Conservation (phyloP, 1,140 invertebrate species). For the Charaxes varanes region DNA sequence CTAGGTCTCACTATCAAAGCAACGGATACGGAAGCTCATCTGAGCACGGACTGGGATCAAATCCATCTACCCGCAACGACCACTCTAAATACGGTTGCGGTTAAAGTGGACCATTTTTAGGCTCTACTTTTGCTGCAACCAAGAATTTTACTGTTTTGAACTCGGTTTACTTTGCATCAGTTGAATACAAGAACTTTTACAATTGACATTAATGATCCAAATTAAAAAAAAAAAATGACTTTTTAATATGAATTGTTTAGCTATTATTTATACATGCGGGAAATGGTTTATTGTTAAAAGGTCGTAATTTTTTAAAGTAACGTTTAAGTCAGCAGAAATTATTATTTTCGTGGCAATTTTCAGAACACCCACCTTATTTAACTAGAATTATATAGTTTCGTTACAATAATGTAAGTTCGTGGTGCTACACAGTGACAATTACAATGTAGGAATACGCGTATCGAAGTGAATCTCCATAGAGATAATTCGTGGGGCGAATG, state of each 20-base stretch:
- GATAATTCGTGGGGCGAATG: slow-evolving; percentile 6
- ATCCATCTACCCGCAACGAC: slow-evolving; percentile 84
- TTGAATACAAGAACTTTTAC: no score
- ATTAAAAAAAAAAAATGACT: no score
- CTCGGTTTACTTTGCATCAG: no score
- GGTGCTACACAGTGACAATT: slow-evolving; percentile 32
- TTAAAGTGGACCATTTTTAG: slow-evolving; percentile 92
- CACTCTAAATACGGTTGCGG: slow-evolving; percentile 88
- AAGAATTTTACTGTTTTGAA: no score
- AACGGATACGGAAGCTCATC: slow-evolving; percentile 83
- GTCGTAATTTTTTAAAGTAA: no score
- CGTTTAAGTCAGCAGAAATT: no score
- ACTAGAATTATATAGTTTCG: slow-evolving; percentile 10
- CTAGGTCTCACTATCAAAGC: slow-evolving; percentile 85
- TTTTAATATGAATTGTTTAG: no score
- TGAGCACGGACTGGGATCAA: slow-evolving; percentile 83
- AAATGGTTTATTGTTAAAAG: no score
- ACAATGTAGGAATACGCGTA: slow-evolving; percentile 18
- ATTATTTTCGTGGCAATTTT: no score
- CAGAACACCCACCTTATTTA: slow-evolving; percentile 14
- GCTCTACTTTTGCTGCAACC: no score
- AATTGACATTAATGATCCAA: no score
- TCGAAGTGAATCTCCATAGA: slow-evolving; percentile 12
- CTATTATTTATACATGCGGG: no score
- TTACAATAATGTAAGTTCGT: slow-evolving; percentile 26